These are phyloP conservation scores for Danio tinwini DNA, from an alignment of 2,797 vertebrate species.

Conservation along the genomic window DNA sequence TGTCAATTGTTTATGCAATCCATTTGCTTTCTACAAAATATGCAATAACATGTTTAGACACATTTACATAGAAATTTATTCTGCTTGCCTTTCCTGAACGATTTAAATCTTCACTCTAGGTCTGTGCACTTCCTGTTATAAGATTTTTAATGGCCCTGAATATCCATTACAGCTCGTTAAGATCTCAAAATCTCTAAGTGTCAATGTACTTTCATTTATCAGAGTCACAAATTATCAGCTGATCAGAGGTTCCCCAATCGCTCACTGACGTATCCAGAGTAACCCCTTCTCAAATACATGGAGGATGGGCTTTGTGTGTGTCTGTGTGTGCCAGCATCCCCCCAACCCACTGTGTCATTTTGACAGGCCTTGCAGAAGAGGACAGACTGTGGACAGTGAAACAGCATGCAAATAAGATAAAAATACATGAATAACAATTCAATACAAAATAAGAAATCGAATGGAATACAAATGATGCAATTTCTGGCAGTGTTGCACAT, in stretches of 20 bases:
- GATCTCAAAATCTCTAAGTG: conserved; percentile 43
- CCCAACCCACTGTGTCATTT: conserved; percentile 30
- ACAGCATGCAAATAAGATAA: background rate
- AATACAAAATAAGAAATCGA: background rate
- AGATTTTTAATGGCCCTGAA: conserved; percentile 15
- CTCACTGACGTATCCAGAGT: conserved; percentile 34
- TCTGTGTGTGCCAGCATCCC: conserved; percentile 14
- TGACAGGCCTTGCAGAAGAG: background rate
- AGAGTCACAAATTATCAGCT: conserved; percentile 28
- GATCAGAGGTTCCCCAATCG: conserved; percentile 47
- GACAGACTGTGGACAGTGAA: background rate
- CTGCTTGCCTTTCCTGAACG: background rate
- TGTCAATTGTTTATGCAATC: background rate
- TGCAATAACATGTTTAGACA: background rate
- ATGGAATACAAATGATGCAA: conserved; percentile 6
- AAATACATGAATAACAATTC: background rate
- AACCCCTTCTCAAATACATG: conserved; percentile 26
- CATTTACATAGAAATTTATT: background rate
- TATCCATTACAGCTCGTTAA: conserved; percentile 41
- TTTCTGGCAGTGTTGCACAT: background rate
- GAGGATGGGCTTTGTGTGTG: background rate
- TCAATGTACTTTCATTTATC: conserved; percentile 24
- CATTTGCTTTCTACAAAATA: background rate
- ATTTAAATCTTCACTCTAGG: background rate
- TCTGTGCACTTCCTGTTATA: background rate